These are phyloP conservation scores for Neomorphus geoffroyi DNA, from an alignment of 2,797 vertebrate species.

Conservation along the genomic window DNA sequence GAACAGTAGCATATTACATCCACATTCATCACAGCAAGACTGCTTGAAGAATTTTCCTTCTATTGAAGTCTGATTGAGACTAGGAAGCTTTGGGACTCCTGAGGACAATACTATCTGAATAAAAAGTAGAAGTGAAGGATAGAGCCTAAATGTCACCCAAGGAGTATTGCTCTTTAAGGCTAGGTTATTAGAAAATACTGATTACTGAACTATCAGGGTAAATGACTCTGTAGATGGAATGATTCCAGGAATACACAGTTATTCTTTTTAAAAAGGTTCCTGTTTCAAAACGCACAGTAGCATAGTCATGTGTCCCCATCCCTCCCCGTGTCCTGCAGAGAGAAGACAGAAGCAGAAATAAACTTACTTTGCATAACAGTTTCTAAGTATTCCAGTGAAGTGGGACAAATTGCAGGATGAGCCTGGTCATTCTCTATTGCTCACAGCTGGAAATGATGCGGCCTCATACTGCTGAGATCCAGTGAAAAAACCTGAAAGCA, in stretches of 20 bases:
- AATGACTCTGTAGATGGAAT: not conserved
- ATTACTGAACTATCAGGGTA: not conserved
- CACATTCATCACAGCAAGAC: not conserved
- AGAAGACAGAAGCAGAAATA: conserved; percentile 3
- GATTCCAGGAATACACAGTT: not conserved
- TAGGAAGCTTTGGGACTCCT: not conserved
- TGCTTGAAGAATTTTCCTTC: not conserved
- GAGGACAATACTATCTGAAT: not conserved
- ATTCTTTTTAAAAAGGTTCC: not conserved
- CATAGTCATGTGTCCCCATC: not conserved
- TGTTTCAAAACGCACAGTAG: not conserved
- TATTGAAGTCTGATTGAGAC: not conserved
- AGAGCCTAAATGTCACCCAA: not conserved
- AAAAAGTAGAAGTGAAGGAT: not conserved
- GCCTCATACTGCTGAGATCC: conserved; percentile 44
- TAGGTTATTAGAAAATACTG: not conserved
- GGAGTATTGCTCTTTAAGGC: not conserved
- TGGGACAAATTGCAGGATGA: conserved; percentile 7
- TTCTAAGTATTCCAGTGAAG: conserved; percentile 10
- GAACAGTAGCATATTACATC: not conserved
- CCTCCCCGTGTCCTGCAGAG: not conserved
- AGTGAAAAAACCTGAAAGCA: conserved; percentile 19
- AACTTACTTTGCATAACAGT: not conserved
- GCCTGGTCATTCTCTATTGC: conserved; percentile 20
- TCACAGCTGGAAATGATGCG: conserved; percentile 30